phyloP scores from a whole-genome alignment of 2,797 vertebrate genomes.

The Benthosema pterotum region DNA sequence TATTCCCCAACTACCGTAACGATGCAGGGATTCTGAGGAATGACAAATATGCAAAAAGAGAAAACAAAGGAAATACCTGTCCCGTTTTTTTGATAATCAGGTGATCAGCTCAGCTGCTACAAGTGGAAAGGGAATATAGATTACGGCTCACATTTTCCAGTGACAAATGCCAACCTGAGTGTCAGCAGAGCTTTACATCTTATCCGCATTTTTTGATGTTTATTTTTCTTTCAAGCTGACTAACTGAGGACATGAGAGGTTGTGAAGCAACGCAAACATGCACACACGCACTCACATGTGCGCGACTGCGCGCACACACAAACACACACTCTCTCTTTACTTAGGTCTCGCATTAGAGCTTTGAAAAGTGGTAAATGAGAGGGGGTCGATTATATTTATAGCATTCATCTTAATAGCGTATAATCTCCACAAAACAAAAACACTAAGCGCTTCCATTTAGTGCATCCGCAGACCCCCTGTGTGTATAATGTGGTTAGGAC shows the following conservation, averaged over 20 bases:
- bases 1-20: slow-evolving; percentile 44
- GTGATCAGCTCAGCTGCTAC: slow-evolving; percentile 1
- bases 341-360: not conserved
- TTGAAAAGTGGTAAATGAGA: not conserved
- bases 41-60: slow-evolving; percentile 73
- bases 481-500: slow-evolving; percentile 43
- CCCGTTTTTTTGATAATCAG: slow-evolving; percentile 19
- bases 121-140: slow-evolving; percentile 4
- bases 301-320: too few species aligned
- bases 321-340: too few species aligned
- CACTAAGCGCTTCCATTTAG: slow-evolving; percentile 26
- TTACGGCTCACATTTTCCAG: slow-evolving; percentile 13
- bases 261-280: slow-evolving; percentile 8
- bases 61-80: slow-evolving; percentile 51
- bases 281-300: too few species aligned
- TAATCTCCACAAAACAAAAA: slow-evolving; percentile 31
- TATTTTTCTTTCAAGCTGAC: not conserved
- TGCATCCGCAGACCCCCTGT: slow-evolving; percentile 41
- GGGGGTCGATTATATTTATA: too few species aligned
- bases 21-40: slow-evolving; percentile 66
- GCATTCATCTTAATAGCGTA: slow-evolving; percentile 16
- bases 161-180: slow-evolving; percentile 4
- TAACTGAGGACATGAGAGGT: not conserved
- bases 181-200: slow-evolving; percentile 1
- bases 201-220: slow-evolving; percentile 7